Evolutionary conservation across 2,797 vertebrate species (phyloP).

Genomic region (Tragelaphus eurycerus): DNA sequence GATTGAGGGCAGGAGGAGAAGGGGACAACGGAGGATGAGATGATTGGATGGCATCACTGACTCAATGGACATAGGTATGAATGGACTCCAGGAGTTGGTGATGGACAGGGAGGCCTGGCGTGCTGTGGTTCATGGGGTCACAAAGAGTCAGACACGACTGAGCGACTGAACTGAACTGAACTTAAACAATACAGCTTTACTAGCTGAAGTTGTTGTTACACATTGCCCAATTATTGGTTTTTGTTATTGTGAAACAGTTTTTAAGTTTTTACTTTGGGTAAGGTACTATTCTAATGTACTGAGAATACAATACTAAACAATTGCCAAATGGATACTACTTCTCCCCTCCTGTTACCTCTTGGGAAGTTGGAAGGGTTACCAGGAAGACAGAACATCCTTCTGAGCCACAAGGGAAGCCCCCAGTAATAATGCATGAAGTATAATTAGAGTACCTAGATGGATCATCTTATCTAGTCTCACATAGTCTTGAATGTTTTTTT

Average conservation of each 20-base stretch:
- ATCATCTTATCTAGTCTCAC: neutral
- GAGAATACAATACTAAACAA: neutral
- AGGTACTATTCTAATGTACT: neutral
- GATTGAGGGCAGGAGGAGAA: neutral
- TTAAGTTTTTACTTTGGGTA: neutral
- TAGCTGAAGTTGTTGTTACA: neutral
- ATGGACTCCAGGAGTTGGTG: fast-evolving
- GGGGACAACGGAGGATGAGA: neutral
- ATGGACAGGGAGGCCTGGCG: neutral
- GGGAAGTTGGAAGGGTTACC: neutral
- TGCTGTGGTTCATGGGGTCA: neutral
- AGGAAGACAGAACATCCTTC: neutral
- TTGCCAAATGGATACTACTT: neutral
- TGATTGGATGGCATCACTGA: neutral
- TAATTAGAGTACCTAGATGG: neutral
- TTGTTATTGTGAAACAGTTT: neutral
- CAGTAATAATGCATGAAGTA: neutral
- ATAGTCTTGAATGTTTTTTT: neutral
- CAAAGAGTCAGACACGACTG: fast-evolving
- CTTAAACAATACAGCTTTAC: neutral
- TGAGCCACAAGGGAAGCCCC: neutral
- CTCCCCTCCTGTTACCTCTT: neutral
- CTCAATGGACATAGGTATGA: neutral
- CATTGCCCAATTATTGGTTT: neutral
- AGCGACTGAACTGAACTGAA: neutral